Evolutionary conservation across 2,888 invertebrate species (phyloP).

Genomic region (Drosophila putrida): DNA sequence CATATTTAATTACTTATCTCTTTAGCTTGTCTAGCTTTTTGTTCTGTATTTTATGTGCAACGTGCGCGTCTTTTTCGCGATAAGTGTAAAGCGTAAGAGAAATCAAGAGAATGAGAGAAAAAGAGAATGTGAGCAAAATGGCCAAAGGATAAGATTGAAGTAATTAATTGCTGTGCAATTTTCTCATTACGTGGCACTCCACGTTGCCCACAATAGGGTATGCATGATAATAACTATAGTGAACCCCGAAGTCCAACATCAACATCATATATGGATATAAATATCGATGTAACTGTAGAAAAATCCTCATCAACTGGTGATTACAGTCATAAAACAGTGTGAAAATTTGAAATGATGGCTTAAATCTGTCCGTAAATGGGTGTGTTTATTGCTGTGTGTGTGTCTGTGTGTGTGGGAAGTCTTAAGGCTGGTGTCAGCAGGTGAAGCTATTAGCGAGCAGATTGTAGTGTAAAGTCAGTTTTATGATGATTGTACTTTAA

Average conservation of each 20-base stretch:
- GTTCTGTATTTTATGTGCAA: conserved; percentile 22
- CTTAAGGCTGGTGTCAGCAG: conserved; percentile 24
- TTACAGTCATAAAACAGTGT: conserved; percentile 25
- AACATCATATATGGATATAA: conserved; percentile 5
- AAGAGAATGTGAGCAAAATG: conserved; percentile 21
- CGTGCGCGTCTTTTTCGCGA: conserved; percentile 6
- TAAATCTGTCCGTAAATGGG: not conserved
- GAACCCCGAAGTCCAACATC: not conserved
- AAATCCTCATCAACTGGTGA: conserved; percentile 17
- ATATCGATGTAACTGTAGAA: conserved; percentile 12
- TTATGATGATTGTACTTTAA: conserved; percentile 56
- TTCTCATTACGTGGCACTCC: conserved; percentile 50
- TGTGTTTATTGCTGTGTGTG: not conserved
- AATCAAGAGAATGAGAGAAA: conserved; percentile 10
- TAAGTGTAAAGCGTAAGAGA: conserved; percentile 7
- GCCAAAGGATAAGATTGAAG: conserved; percentile 43
- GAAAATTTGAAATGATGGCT: conserved; percentile 37
- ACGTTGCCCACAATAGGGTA: not conserved
- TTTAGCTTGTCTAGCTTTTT: conserved; percentile 21
- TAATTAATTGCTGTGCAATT: conserved; percentile 69
- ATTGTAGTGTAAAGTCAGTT: conserved; percentile 44
- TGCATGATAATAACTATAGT: conserved; percentile 24
- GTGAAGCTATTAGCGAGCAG: conserved; percentile 33
- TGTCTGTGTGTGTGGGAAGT: not conserved
- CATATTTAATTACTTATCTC: conserved; percentile 3